These are phyloP conservation scores for Mellilla xanthometata DNA, from an alignment of 2,888 invertebrate species.

Conservation along the genomic window DNA sequence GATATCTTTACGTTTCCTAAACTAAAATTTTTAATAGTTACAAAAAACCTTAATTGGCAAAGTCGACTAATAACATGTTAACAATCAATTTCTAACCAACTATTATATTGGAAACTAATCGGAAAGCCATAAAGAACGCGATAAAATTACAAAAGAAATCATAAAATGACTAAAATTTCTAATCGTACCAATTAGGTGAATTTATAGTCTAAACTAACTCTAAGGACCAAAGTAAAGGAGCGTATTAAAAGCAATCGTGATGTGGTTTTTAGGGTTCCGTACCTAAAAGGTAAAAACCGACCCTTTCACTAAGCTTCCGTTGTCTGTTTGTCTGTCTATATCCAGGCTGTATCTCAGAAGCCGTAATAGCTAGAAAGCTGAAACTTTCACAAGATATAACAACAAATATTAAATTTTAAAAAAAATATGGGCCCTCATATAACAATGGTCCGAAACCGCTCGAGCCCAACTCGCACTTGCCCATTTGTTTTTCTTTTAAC, in stretches of 20 bases:
- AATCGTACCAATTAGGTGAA: conserved; percentile 76
- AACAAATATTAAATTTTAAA: no score
- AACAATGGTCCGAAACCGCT: no score
- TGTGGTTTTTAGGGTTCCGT: no score
- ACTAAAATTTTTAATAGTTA: conserved; percentile 27
- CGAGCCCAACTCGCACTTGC: no score
- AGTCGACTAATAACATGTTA: conserved; percentile 68
- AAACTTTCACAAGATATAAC: no score
- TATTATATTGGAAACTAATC: conserved; percentile 71
- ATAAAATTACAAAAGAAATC: conserved; percentile 80
- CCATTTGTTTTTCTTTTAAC: no score
- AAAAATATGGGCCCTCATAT: no score
- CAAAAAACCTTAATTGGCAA: conserved; percentile 59
- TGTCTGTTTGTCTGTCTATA: no score
- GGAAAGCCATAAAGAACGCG: conserved; percentile 65
- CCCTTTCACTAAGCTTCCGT: no score
- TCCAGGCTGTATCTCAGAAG: no score
- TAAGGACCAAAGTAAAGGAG: conserved; percentile 7
- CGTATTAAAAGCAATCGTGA: conserved; percentile 30
- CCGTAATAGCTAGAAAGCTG: no score
- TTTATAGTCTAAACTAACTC: conserved; percentile 69
- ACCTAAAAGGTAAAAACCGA: no score
- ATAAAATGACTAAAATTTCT: conserved; percentile 77
- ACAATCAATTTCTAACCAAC: conserved; percentile 73
- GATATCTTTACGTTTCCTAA: neutral